Base-by-base conservation (phyloP, 2,888 invertebrate species). In the Molorchus minor region DNA sequence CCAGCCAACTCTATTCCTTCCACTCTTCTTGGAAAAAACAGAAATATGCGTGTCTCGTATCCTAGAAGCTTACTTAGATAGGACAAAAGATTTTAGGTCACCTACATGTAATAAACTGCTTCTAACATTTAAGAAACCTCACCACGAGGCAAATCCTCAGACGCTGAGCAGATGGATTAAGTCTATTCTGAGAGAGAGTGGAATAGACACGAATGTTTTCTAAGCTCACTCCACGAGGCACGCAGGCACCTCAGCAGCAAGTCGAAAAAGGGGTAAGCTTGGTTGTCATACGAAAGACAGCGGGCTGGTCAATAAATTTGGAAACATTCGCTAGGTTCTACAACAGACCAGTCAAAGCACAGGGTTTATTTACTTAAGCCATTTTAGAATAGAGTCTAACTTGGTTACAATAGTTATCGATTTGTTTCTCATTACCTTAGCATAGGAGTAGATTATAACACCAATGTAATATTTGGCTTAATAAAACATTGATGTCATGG, bases 121-220 rank as follows among this genome's bases (percentile, higher is more conserved):
- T 10, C n/a, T 44, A 21, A 21, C 44, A 44, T 29, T 49, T 29
- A 62, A 41, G 46, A 56, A 52, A 47, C 59, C 64, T 1, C 54
- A 61, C 43, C 36, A 40, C 20, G 43, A 29, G 16, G 54, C 47
- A 10, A 36, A 55, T 10, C 25, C 47, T 7, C 63, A 65, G 29
- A 58, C 64, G 3, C 10, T 69, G 12, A 66, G 65, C 46, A 55
- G 62, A 30, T 69, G 67, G 67, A 41, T 69, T n/a, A 69, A 65
- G 40, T 35, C 15, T 10, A 44, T 56, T 16, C 40, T 69, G 7
- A 33, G 25, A 7, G 12, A 20, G 5, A 53, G 56, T 15, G 65
- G 70, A 12, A 53, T 69, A n/a, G 62, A 68, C 30, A 53, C 46
- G 4, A 12, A 10, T 10, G 21, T 40, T n/a, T 57, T 61, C 35